phyloP scores from a whole-genome alignment of 2,113 vertebrate species.

The Pao palembangensis region DNA sequence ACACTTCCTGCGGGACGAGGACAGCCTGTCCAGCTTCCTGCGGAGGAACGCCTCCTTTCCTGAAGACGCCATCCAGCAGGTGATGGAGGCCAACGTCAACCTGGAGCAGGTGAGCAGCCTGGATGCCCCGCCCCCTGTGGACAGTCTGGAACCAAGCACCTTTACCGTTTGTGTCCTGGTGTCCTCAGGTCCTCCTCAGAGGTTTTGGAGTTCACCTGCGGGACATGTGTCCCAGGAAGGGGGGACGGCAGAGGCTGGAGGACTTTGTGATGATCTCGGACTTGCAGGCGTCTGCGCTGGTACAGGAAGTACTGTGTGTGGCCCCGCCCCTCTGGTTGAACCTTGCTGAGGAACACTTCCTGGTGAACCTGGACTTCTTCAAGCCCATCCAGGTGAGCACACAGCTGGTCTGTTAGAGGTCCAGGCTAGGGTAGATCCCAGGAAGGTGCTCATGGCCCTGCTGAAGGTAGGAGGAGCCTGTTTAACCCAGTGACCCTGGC shows the following conservation, averaged over 20 bases:
- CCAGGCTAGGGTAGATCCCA: too few species aligned
- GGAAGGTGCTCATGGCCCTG: too few species aligned
- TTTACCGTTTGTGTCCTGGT: not conserved
- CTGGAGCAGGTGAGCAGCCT: conserved; percentile 78
- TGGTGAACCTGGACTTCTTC: conserved; percentile 80
- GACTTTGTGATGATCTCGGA: conserved; percentile 78
- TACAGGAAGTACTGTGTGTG: conserved; percentile 73
- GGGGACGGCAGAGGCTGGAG: conserved; percentile 9
- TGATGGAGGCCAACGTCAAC: conserved; percentile 77
- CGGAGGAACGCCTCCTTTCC: conserved; percentile 77
- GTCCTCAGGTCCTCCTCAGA: conserved; percentile 76
- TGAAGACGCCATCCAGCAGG: conserved; percentile 63
- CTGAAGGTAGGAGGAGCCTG: too few species aligned
- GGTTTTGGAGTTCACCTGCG: conserved; percentile 78
- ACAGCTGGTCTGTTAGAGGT: not conserved
- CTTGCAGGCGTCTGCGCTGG: conserved; percentile 9
- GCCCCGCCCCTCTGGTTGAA: conserved; percentile 71
- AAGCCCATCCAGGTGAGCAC: conserved; percentile 79
- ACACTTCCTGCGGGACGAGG: conserved; percentile 87
- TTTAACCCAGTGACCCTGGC: too few species aligned
- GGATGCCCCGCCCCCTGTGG: not conserved
- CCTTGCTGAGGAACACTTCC: conserved; percentile 71
- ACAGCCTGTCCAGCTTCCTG: conserved; percentile 86
- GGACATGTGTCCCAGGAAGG: conserved; percentile 76
- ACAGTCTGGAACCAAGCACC: too few species aligned